Evolutionary conservation across 1,140 invertebrate species (phyloP).

Genomic region (Phenacoccus solenopsis): DNA sequence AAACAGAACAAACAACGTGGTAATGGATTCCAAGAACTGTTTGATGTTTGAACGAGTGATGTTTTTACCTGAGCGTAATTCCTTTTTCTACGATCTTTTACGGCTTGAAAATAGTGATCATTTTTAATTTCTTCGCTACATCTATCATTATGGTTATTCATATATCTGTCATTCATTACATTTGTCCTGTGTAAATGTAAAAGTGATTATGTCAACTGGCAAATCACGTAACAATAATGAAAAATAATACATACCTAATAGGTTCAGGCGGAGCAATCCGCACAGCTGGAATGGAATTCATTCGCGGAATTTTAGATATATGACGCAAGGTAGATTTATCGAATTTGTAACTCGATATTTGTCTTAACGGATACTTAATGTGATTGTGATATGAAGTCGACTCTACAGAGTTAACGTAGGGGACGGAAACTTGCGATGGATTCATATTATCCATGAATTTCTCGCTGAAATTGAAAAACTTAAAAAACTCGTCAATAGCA

Average conservation of each 20-base stretch:
- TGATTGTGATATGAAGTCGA: neutral
- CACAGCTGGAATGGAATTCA: neutral
- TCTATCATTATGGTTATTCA: no score
- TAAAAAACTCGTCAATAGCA: slow-evolving; percentile 6
- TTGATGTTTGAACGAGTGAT: neutral
- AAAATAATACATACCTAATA: neutral
- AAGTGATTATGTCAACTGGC: no score
- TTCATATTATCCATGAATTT: neutral
- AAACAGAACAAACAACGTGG: neutral
- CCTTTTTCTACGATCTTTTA: neutral
- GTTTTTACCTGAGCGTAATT: neutral
- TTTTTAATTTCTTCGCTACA: neutral
- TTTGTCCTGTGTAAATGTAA: no score
- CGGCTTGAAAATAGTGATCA: neutral
- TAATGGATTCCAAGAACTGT: neutral
- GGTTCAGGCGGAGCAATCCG: neutral
- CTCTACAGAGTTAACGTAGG: neutral
- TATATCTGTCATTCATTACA: neutral
- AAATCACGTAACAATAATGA: neutral
- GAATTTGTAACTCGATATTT: neutral
- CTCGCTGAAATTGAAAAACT: neutral
- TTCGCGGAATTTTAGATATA: neutral
- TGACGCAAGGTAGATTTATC: slow-evolving; percentile 2
- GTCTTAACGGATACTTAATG: neutral
- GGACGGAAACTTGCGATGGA: neutral